Evolutionary conservation across 2,113 vertebrate genomes (phyloP).

Genomic region (Psittacara wagleri): DNA sequence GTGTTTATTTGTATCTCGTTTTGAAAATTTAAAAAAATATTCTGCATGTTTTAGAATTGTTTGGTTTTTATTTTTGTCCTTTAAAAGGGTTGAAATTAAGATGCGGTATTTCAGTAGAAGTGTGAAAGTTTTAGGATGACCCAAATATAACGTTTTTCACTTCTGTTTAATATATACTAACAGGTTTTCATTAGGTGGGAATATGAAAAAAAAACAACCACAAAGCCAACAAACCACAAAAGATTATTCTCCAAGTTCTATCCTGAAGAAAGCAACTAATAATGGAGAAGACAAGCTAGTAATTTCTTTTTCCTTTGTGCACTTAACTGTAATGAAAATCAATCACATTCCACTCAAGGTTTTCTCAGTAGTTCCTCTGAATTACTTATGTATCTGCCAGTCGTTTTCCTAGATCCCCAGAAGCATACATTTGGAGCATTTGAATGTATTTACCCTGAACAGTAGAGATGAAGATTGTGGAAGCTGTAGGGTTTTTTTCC

Average conservation of each 20-base stretch:
- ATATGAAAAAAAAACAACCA: rapidly evolving
- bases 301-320: background rate
- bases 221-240: background rate
- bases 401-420: background rate
- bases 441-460: background rate
- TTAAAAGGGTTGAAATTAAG: background rate
- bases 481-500: background rate
- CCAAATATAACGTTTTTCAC: background rate
- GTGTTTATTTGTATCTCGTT: background rate
- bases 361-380: background rate
- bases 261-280: background rate
- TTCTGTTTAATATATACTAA: background rate
- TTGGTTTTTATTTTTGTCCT: background rate
- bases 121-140: background rate
- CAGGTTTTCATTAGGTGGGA: rapidly evolving
- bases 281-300: background rate
- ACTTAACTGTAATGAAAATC: background rate
- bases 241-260: background rate
- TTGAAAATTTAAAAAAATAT: background rate
- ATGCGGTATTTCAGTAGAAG: background rate
- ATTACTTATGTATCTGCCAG: background rate
- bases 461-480: background rate
- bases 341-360: rapidly evolving
- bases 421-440: background rate
- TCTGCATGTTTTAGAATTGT: background rate